These are phyloP conservation scores for Mesocentrotus franciscanus DNA, from an alignment of 53 echinoderm and acorn worm genomes.

Conservation along the genomic window DNA sequence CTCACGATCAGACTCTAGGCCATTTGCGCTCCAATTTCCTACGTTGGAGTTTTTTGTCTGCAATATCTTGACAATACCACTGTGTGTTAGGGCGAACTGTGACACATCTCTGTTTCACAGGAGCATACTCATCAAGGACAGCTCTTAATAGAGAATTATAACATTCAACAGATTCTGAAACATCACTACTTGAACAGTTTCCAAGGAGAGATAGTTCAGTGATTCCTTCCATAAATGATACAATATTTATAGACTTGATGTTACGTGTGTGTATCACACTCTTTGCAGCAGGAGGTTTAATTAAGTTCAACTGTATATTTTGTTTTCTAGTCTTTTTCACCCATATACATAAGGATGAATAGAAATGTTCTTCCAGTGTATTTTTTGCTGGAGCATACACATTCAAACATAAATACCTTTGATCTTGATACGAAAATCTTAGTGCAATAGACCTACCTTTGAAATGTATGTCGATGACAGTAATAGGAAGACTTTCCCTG, in stretches of 20 bases:
- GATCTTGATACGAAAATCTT: no score
- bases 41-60: not conserved
- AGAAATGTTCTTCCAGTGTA: no score
- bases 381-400: not conserved
- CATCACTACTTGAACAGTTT: not conserved
- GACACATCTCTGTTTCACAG: no score
- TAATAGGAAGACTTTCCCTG: no score
- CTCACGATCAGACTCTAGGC: not conserved
- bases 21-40: not conserved
- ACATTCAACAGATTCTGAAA: not conserved
- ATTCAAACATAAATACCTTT: no score
- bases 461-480: no score
- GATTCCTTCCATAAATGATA: not conserved
- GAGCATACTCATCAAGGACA: slow-evolving; percentile 3
- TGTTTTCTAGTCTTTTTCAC: no score
- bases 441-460: no score
- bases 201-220: not conserved
- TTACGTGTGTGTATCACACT: no score
- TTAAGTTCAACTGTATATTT: no score
- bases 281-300: no score
- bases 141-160: not conserved
- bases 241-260: not conserved
- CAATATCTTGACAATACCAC: not conserved
- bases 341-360: no score
- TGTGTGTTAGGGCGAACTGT: not conserved